These are phyloP conservation scores for Aphidoletes aphidimyza DNA, from an alignment of 2,888 invertebrate genomes.

Conservation along the genomic window DNA sequence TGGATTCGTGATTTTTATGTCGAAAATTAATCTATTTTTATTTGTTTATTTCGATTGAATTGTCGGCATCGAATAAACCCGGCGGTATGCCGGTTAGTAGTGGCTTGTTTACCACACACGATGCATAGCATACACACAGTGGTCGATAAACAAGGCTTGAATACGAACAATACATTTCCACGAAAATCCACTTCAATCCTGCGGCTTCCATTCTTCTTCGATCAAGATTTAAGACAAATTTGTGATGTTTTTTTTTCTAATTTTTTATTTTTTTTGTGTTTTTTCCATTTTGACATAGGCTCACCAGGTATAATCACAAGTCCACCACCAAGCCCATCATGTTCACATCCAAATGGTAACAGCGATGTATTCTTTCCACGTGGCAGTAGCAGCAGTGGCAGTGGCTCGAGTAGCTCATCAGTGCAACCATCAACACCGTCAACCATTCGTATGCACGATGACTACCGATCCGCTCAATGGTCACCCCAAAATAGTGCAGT, in stretches of 20 bases:
- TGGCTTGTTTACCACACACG: slow-evolving; percentile 50
- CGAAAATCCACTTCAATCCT: neutral
- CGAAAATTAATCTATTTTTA: slow-evolving; percentile 29
- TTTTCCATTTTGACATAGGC: slow-evolving; percentile 60
- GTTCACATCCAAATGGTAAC: slow-evolving; percentile 57
- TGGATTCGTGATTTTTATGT: slow-evolving; percentile 21
- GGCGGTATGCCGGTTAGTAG: too few species aligned
- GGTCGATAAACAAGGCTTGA: neutral
- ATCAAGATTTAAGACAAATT: neutral
- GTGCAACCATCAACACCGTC: slow-evolving; percentile 26
- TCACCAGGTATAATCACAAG: slow-evolving; percentile 64
- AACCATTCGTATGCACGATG: slow-evolving; percentile 47
- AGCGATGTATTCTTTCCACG: slow-evolving; percentile 65
- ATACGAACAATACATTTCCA: too few species aligned
- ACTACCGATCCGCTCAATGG: slow-evolving; percentile 47
- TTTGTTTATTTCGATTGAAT: neutral
- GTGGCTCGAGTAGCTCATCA: slow-evolving; percentile 5
- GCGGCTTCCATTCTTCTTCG: neutral
- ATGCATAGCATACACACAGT: neutral
- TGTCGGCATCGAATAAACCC: neutral
- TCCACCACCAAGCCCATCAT: slow-evolving; percentile 66
- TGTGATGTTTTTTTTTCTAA: neutral
- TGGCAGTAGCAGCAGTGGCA: slow-evolving; percentile 59
- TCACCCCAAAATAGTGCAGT: neutral
- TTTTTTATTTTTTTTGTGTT: neutral